Percentiles rank a stretch among this genome's conserved stretches.
Conservation (phyloP, 2,797 vertebrate genomes). For the Huso huso region DNA sequence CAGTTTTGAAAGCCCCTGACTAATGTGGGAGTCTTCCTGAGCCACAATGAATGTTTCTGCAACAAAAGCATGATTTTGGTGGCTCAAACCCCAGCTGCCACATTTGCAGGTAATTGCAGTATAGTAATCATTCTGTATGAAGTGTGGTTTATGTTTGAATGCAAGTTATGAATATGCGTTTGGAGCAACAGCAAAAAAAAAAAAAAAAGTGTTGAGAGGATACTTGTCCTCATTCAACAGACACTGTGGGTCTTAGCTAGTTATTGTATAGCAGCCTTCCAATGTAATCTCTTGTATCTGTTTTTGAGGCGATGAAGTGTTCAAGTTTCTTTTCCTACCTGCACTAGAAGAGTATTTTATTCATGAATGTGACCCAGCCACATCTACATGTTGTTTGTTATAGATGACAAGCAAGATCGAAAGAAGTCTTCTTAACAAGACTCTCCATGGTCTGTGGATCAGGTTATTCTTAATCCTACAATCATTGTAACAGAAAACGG, state of each 20-base stretch:
- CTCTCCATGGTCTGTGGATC: conserved; percentile 7
- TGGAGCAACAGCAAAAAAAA: conserved; percentile 19
- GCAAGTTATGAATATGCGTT: conserved; percentile 24
- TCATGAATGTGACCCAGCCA: conserved; percentile 15
- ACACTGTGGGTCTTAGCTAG: conserved; percentile 16
- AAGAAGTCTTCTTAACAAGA: conserved; percentile 10
- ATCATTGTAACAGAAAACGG: conserved; percentile 12
- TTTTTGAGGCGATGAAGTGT: conserved; percentile 25
- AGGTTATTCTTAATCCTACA: not conserved
- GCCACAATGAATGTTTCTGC: conserved; percentile 28
- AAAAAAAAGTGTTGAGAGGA: conserved; percentile 17
- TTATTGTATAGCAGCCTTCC: conserved; percentile 19
- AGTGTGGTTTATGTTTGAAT: conserved; percentile 20
- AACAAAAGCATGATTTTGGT: conserved; percentile 35
- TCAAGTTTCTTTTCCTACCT: conserved; percentile 21
- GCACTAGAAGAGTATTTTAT: conserved; percentile 23
- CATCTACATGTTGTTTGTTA: conserved; percentile 16
- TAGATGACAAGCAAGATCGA: conserved; percentile 6
- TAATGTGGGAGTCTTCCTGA: conserved; percentile 24
- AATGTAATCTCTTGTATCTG: conserved; percentile 23
- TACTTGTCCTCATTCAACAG: conserved; percentile 9
- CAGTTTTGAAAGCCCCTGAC: conserved; percentile 30
- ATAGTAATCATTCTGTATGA: conserved; percentile 15
- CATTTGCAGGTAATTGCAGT: conserved; percentile 37
- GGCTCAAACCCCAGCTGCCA: conserved; percentile 30